A percentile compares a stretch with the other conserved stretches of the same genome.
These are phyloP conservation scores for Apogon talboti DNA, from an alignment of 2,797 vertebrate genomes.

Conservation along the genomic window DNA sequence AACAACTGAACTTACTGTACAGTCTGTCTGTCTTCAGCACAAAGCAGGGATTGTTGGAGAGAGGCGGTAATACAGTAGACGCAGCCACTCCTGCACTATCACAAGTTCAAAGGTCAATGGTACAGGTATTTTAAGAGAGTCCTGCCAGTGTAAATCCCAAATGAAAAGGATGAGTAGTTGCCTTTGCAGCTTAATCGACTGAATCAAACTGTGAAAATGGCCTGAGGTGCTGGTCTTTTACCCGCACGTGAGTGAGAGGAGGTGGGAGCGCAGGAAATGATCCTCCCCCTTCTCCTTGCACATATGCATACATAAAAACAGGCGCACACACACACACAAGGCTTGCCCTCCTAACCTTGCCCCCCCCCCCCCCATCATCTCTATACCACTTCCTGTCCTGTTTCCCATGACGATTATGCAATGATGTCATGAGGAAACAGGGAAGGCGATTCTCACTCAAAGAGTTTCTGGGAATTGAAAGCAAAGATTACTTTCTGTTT, in stretches of 20 bases:
- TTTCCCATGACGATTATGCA: slow-evolving; percentile 72
- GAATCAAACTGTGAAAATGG: slow-evolving; percentile 1
- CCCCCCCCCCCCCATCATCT: slow-evolving; percentile 12
- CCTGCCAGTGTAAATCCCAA: slow-evolving; percentile 27
- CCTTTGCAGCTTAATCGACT: slow-evolving; percentile 3
- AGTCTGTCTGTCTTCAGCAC: slow-evolving; percentile 23
- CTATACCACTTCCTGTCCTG: slow-evolving; percentile 72
- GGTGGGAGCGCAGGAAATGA: slow-evolving; percentile 57
- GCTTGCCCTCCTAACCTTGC: slow-evolving; percentile 58
- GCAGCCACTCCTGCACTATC: neutral
- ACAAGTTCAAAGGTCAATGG: slow-evolving; percentile 24
- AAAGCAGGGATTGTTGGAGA: neutral
- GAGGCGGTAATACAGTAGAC: neutral
- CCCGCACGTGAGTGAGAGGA: slow-evolving; percentile 17
- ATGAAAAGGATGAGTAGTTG: neutral
- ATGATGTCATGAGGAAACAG: slow-evolving; percentile 74
- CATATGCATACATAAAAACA: neutral
- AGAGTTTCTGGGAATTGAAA: slow-evolving; percentile 69
- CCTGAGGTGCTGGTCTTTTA: slow-evolving; percentile 1
- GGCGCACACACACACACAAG: slow-evolving; percentile 16
- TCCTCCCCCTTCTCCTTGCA: slow-evolving; percentile 39
- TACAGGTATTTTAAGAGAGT: neutral
- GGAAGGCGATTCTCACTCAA: slow-evolving; percentile 40
- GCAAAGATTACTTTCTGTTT: slow-evolving; percentile 43
- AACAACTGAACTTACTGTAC: slow-evolving; percentile 49